Conservation (phyloP, 2,113 vertebrate genomes). For the Istiophorus platypterus region DNA sequence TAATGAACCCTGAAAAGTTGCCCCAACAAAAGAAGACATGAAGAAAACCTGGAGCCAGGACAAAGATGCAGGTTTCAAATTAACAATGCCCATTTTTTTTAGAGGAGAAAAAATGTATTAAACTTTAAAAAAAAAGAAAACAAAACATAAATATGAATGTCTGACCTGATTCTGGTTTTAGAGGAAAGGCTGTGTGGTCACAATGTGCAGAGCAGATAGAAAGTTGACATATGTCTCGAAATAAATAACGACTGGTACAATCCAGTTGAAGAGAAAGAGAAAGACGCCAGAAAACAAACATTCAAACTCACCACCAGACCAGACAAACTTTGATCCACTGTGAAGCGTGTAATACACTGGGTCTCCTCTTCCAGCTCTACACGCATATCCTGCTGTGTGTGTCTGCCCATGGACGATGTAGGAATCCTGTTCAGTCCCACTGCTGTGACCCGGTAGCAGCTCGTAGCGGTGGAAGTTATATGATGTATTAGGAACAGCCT, state of each 20-base stretch:
- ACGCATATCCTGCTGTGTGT: conserved; percentile 61
- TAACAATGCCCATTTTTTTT: too few species aligned
- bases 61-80: background rate
- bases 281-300: background rate
- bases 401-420: conserved; percentile 43
- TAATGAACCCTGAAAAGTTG: background rate
- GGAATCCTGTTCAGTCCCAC: conserved; percentile 34
- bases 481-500: background rate
- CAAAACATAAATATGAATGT: too few species aligned
- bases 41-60: too few species aligned
- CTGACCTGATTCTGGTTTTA: too few species aligned
- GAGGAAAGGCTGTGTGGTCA: too few species aligned
- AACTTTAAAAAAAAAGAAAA: too few species aligned
- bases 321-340: conserved; percentile 44
- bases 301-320: conserved; percentile 60
- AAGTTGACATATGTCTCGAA: too few species aligned
- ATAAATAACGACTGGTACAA: too few species aligned
- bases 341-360: background rate
- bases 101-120: too few species aligned
- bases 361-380: conserved; percentile 59
- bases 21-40: background rate
- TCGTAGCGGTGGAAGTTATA: background rate
- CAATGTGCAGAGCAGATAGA: too few species aligned
- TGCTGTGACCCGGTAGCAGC: conserved; percentile 36
- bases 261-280: background rate